These are phyloP conservation scores for Ormyrus nitidulus DNA, from an alignment of 2,888 invertebrate species.

Conservation along the genomic window DNA sequence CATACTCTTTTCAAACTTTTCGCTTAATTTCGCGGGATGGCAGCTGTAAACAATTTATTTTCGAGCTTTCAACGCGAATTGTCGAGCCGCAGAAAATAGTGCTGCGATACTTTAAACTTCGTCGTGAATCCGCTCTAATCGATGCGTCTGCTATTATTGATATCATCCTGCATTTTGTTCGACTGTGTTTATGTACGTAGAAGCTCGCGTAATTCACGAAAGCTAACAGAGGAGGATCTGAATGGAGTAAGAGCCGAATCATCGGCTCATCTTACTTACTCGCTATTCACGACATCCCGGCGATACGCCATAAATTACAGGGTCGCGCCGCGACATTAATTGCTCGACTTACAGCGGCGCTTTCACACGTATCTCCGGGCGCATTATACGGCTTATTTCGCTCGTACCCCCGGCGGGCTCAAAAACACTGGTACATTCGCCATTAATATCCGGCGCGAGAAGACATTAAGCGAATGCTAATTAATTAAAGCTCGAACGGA, in stretches of 20 bases:
- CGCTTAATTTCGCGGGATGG: too few relatives aligned
- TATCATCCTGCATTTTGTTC: too few relatives aligned
- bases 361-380: conserved; percentile 2
- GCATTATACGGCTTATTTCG: conserved; percentile 22
- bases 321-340: conserved; percentile 43
- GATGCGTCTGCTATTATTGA: too few relatives aligned
- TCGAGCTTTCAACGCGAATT: too few relatives aligned
- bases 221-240: neutral
- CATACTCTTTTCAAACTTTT: too few relatives aligned
- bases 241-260: conserved; percentile 6
- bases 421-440: conserved; percentile 14
- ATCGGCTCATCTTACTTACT: conserved; percentile 46
- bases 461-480: conserved; percentile 40
- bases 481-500: conserved; percentile 39
- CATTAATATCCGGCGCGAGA: conserved; percentile 39
- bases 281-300: conserved; percentile 31
- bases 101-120: too few relatives aligned
- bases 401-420: neutral
- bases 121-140: too few relatives aligned
- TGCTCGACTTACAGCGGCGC: conserved; percentile 9
- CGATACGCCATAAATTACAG: conserved; percentile 47
- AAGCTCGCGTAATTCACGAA: too few relatives aligned
- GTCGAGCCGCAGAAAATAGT: too few relatives aligned
- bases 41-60: too few relatives aligned
- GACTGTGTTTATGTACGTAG: too few relatives aligned